Percentiles rank a stretch among this genome's conserved stretches.
Conservation (phyloP, 2,888 invertebrate species). For the Adelognathus sp. region DNA sequence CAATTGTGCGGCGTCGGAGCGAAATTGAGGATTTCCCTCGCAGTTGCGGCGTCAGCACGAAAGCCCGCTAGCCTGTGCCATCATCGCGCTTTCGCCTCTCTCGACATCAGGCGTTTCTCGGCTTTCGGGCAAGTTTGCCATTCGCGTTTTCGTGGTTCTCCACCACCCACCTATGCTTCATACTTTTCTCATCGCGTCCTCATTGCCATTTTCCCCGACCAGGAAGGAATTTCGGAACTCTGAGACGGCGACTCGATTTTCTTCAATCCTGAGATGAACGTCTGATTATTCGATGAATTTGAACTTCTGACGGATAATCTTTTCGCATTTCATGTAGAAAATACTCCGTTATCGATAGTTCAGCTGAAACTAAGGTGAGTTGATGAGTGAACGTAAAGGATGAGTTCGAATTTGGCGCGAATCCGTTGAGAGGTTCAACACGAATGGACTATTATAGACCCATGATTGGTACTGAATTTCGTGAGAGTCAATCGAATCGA, state of each 20-base stretch:
- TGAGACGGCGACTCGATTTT: background rate
- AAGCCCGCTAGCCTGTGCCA: constrained; percentile 21
- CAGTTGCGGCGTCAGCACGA: constrained; percentile 53
- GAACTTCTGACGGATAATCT: background rate
- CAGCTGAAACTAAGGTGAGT: no score
- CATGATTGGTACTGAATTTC: no score
- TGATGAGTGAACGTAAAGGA: no score
- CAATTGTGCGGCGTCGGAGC: constrained; percentile 38
- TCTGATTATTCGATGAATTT: constrained; percentile 16
- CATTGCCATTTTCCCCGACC: constrained; percentile 25
- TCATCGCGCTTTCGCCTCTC: constrained; percentile 26
- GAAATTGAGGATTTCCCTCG: constrained; percentile 62
- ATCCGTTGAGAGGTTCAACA: no score
- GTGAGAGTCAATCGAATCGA: no score
- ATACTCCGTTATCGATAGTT: no score
- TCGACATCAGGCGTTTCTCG: constrained; percentile 37
- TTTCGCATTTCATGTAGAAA: background rate
- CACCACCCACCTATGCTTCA: constrained; percentile 18
- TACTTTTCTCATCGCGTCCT: constrained; percentile 38
- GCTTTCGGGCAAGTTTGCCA: constrained; percentile 40
- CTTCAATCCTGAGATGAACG: background rate
- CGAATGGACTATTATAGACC: no score
- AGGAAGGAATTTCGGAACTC: constrained; percentile 41
- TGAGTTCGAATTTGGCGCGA: no score
- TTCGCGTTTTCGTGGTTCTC: constrained; percentile 39